phyloP scores from a whole-genome alignment of 2,113 vertebrate species.

The Stomatorhinus ivindoensis region DNA sequence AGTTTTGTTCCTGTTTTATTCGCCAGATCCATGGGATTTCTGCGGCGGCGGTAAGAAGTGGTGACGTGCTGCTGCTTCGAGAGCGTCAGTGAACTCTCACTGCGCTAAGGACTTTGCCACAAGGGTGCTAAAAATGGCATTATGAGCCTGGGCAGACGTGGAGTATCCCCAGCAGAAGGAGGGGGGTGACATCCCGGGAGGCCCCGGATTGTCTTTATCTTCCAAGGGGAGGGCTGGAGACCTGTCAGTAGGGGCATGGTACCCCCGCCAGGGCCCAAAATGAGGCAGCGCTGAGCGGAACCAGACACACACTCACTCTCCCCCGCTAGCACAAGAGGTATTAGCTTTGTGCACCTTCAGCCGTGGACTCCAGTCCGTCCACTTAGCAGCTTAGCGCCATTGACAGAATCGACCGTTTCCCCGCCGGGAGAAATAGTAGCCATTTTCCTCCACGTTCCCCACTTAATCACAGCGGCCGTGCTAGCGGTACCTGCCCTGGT shows the following conservation, averaged over 20 bases:
- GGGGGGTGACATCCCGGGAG: not conserved
- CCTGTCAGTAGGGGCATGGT: not conserved
- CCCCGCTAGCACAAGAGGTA: not conserved
- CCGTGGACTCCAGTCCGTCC: not conserved
- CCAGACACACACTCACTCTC: not conserved
- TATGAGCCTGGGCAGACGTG: not conserved
- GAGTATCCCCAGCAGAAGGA: not conserved
- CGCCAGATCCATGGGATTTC: not conserved
- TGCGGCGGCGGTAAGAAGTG: not conserved
- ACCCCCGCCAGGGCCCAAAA: not conserved
- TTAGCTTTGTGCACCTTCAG: not conserved
- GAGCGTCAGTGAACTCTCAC: not conserved
- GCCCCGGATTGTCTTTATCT: not conserved
- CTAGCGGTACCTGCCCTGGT: conserved; percentile 25
- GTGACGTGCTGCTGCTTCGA: not conserved
- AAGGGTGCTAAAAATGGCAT: not conserved
- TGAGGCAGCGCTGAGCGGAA: not conserved
- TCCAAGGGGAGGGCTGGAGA: not conserved
- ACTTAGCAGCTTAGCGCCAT: conserved; percentile 21
- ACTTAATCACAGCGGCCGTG: not conserved
- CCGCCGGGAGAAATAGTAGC: not conserved
- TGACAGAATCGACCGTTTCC: conserved; percentile 29
- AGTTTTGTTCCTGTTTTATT: not conserved
- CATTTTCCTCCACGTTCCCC: conserved; percentile 9
- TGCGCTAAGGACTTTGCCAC: not conserved